These are phyloP conservation scores for Thereva unica DNA, from an alignment of 2,888 invertebrate genomes.

Conservation along the genomic window DNA sequence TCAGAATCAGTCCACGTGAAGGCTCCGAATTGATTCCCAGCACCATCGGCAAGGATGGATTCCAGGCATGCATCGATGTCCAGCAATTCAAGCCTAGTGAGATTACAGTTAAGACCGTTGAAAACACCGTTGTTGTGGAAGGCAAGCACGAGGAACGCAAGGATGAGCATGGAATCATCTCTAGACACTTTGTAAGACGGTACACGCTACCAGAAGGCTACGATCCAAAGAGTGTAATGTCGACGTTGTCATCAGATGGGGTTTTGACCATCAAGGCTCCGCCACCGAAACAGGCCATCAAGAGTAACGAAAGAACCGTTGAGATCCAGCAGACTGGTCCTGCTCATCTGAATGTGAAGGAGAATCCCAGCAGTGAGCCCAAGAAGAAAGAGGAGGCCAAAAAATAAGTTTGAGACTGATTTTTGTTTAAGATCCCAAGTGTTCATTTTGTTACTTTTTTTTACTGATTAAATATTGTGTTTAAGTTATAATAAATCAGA, in stretches of 20 bases:
- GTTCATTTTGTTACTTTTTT: too few relatives aligned
- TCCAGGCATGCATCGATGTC: conserved; percentile 71
- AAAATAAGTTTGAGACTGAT: too few relatives aligned
- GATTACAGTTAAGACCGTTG: conserved; percentile 70
- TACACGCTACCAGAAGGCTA: conserved; percentile 77
- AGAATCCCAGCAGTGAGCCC: conserved; percentile 48
- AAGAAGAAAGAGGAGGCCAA: too few relatives aligned
- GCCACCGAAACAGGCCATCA: conserved; percentile 51
- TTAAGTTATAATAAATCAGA: too few relatives aligned
- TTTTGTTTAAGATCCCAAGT: too few relatives aligned
- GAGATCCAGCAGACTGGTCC: conserved; percentile 68
- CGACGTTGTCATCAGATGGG: conserved; percentile 76
- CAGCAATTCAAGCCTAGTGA: conserved; percentile 73
- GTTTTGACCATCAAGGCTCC: conserved; percentile 72
- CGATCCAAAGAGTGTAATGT: conserved; percentile 72
- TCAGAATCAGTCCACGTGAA: background rate
- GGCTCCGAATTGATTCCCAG: background rate
- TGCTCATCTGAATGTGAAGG: conserved; percentile 60
- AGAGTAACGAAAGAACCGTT: conserved; percentile 61
- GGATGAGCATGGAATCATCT: conserved; percentile 74
- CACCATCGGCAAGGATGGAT: conserved; percentile 68
- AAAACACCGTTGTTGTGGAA: conserved; percentile 67
- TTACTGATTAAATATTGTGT: too few relatives aligned
- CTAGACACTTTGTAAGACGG: conserved; percentile 74
- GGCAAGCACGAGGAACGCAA: conserved; percentile 73